A percentile compares a stretch with the other conserved stretches of the same genome.
phyloP scores from a whole-genome alignment of 2,888 invertebrate genomes.

The Bembecia ichneumoniformis region DNA sequence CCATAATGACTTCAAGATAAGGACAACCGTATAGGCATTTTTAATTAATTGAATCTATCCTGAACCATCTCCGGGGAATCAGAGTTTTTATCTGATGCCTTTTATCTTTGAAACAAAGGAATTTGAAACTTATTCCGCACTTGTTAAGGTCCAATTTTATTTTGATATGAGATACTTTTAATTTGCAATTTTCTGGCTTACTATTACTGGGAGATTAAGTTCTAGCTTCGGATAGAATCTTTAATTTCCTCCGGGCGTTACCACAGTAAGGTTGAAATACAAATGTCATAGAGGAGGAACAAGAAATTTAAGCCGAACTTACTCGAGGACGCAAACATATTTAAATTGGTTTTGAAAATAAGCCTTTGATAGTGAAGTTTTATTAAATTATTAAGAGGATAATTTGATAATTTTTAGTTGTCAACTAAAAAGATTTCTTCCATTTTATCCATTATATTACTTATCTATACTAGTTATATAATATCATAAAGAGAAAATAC shows the following conservation, averaged over 20 bases:
- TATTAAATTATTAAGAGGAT: too few relatives aligned
- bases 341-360: too few relatives aligned
- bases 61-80: constrained; percentile 41
- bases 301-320: too few relatives aligned
- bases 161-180: constrained; percentile 28
- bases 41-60: constrained; percentile 62
- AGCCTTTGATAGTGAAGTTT: too few relatives aligned
- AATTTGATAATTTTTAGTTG: too few relatives aligned
- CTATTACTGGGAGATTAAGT: constrained; percentile 61
- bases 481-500: too few relatives aligned
- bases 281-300: too few relatives aligned
- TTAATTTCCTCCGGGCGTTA: constrained; percentile 64
- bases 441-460: too few relatives aligned
- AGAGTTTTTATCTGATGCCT: constrained; percentile 50
- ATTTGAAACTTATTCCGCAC: constrained; percentile 13
- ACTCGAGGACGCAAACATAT: too few relatives aligned
- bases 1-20: constrained; percentile 29
- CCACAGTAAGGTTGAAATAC: constrained; percentile 13
- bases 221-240: constrained; percentile 63
- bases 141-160: constrained; percentile 14
- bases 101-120: constrained; percentile 9
- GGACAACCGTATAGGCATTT: constrained; percentile 38
- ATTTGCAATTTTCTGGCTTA: constrained; percentile 68
- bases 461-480: too few relatives aligned
- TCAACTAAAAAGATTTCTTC: too few relatives aligned